Base-by-base conservation (phyloP, 2,888 invertebrate species). In the Drosophila borborema region DNA sequence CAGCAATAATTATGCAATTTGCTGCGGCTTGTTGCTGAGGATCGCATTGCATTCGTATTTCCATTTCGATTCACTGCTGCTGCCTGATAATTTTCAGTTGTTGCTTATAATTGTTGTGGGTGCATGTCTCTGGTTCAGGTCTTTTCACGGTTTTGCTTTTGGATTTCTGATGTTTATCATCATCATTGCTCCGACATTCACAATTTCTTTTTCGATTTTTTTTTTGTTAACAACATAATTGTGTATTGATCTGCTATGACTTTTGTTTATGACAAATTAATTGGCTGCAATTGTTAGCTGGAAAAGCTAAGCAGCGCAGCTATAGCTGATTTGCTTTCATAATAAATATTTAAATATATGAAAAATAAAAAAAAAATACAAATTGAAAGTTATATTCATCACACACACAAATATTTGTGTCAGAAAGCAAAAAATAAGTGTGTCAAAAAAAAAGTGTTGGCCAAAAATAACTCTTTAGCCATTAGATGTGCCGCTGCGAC, bases 1-100 rank as follows among this genome's bases (percentile, higher is more conserved):
- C 87, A 71, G 85, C 88, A 87, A 89, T 90, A 86, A 86, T 86
- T 86, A 86, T 86, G 86, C 86, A 86, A 86, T 86, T 90, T 90
- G 83, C 74, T 89, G 16, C 51, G 66, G 56, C 71, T 72, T 28
- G 79, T 72, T 78, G 64, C 40, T 55, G 70, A 58, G 66, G 64
- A 78, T 77, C 79, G 54, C 40, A 36, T 63, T 77, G 78, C 75
- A 77, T 77, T 67, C 53, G 53, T 75, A 45, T 72, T 66, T 59
- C 41, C 41, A 64, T 46, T 62, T 58, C 56, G 43, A 48, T 41
- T 51, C 45, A 51, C 61, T 59, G 55, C 55, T 53, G 74, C 74
- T 75, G 81, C 83, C 84, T 86, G 86, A 84, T 86, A 81, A 86
- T 86, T 74, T 74, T 76, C 63, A 74, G 76, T 73, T 75, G 81